A percentile compares a stretch with the other conserved stretches of the same genome.
phyloP scores from a whole-genome alignment of 2,797 vertebrate species.

The Megaceryle alcyon region DNA sequence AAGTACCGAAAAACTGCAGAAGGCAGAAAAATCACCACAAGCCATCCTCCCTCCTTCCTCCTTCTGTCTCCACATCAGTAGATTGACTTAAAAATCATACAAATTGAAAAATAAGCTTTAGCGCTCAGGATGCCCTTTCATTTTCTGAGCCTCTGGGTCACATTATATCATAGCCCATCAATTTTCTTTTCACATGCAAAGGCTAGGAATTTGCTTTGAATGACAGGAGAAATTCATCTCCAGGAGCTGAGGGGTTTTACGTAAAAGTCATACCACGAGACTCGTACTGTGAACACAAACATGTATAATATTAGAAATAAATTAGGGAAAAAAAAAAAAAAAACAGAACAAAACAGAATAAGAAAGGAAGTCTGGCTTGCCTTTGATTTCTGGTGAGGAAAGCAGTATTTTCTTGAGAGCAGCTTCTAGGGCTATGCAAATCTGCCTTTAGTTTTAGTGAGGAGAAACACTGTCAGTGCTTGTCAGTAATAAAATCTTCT shows the following conservation, averaged over 20 bases:
- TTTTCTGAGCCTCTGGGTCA: not conserved
- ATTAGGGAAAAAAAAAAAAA: not conserved
- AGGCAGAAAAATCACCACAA: not conserved
- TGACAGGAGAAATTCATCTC: not conserved
- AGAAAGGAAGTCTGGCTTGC: not conserved
- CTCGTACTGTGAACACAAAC: not conserved
- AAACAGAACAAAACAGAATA: not conserved
- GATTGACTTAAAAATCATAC: not conserved
- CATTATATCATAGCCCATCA: not conserved
- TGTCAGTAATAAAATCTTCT: not conserved
- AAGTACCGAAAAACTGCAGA: not conserved
- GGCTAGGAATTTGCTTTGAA: not conserved
- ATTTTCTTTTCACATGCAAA: not conserved
- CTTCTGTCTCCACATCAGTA: not conserved
- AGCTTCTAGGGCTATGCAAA: not conserved
- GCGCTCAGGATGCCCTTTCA: not conserved
- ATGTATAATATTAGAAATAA: not conserved
- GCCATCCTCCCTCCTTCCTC: not conserved
- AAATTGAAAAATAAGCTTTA: not conserved
- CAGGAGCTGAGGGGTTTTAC: not conserved
- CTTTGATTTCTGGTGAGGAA: not conserved
- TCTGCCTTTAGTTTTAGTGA: not conserved
- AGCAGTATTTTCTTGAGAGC: not conserved
- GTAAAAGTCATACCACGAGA: not conserved
- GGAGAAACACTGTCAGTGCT: not conserved